Evolutionary conservation across 1,140 invertebrate genomes (phyloP).

Genomic region (Tigriopus japonicus): DNA sequence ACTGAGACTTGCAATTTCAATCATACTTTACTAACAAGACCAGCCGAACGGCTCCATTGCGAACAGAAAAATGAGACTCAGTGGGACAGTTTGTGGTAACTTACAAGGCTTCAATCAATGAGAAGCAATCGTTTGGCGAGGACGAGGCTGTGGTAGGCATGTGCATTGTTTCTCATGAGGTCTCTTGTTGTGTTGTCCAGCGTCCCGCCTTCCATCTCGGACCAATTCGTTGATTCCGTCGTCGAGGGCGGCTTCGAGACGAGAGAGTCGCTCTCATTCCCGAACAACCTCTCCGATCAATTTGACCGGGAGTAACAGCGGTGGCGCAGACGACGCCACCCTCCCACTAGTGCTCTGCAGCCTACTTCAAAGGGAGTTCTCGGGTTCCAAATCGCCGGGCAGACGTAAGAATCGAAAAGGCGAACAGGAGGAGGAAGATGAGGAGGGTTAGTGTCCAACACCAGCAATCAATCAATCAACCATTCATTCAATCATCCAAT

Average conservation of each 20-base stretch:
- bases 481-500: too few relatives aligned
- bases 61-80: too few relatives aligned
- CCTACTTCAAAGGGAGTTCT: slow-evolving; percentile 21
- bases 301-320: too few relatives aligned
- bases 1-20: too few relatives aligned
- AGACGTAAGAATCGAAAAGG: slow-evolving; percentile 6
- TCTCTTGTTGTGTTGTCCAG: not conserved
- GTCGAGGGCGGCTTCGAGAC: slow-evolving; percentile 1
- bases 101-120: too few relatives aligned
- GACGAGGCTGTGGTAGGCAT: too few relatives aligned
- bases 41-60: too few relatives aligned
- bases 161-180: too few relatives aligned
- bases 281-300: slow-evolving; percentile 7
- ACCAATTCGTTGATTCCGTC: slow-evolving; percentile 15
- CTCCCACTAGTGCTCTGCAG: slow-evolving; percentile 19
- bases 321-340: slow-evolving; percentile 16
- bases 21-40: too few relatives aligned
- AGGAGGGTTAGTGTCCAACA: not conserved
- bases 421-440: slow-evolving; percentile 12
- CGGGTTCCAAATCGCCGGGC: slow-evolving; percentile 10
- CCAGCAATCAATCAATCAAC: too few relatives aligned
- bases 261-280: slow-evolving; percentile 11
- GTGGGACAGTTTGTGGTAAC: too few relatives aligned
- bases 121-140: too few relatives aligned
- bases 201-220: slow-evolving; percentile 17